Conservation (phyloP, 2,113 vertebrate genomes). For the Gadus macrocephalus region DNA sequence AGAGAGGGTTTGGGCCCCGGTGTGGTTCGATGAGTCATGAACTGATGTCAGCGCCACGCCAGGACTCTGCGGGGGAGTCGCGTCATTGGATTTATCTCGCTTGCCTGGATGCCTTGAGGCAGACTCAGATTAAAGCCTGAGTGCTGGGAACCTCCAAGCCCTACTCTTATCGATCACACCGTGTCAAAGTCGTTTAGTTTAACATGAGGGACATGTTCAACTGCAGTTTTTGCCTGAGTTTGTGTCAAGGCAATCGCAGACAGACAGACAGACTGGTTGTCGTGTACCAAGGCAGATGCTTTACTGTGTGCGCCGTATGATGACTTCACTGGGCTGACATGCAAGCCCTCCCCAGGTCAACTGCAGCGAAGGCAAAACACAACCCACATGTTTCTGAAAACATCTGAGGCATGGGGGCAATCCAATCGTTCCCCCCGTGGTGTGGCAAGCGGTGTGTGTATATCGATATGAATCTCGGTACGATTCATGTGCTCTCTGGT, state of each 20-base stretch:
- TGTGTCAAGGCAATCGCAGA: slow-evolving; percentile 17
- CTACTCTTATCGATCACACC: neutral
- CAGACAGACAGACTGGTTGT: slow-evolving; percentile 27
- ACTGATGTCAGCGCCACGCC: slow-evolving; percentile 58
- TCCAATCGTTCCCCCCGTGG: slow-evolving; percentile 61
- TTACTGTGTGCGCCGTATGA: slow-evolving; percentile 18
- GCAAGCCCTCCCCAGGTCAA: slow-evolving; percentile 11
- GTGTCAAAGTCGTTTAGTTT: neutral
- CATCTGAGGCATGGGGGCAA: slow-evolving; percentile 47
- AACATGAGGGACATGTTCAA: slow-evolving; percentile 23
- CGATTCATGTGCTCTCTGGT: slow-evolving; percentile 51
- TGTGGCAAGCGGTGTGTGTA: slow-evolving; percentile 42
- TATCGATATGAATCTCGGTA: slow-evolving; percentile 58
- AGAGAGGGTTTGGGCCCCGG: slow-evolving; percentile 54
- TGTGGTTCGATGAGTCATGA: slow-evolving; percentile 54
- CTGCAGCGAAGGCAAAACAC: too few relatives aligned
- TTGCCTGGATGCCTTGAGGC: slow-evolving; percentile 1
- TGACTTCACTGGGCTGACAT: slow-evolving; percentile 41
- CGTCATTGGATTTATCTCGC: slow-evolving; percentile 40
- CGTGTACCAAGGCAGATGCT: slow-evolving; percentile 38
- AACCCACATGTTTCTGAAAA: slow-evolving; percentile 26
- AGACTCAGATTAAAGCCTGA: slow-evolving; percentile 20
- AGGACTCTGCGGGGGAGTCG: slow-evolving; percentile 40
- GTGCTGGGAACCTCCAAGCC: neutral
- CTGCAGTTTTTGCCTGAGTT: slow-evolving; percentile 19